These are phyloP conservation scores for Parnassius apollo DNA, from an alignment of 2,888 invertebrate genomes.

Conservation along the genomic window DNA sequence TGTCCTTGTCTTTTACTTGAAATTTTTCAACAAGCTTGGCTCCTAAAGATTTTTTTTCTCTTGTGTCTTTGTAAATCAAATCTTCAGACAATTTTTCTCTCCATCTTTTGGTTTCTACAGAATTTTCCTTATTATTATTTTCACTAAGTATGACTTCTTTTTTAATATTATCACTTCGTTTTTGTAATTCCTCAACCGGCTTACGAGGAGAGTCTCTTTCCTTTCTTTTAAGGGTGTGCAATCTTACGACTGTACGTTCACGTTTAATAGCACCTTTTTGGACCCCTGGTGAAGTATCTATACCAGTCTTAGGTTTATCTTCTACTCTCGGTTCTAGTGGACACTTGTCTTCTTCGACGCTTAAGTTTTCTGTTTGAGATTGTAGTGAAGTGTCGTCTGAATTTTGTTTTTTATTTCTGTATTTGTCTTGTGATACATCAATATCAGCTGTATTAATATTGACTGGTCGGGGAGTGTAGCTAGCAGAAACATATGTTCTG, in stretches of 20 bases:
- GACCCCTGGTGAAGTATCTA: slow-evolving; percentile 64
- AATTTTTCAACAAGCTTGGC: slow-evolving; percentile 89
- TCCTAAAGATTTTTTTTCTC: slow-evolving; percentile 85
- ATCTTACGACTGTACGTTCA: slow-evolving; percentile 86
- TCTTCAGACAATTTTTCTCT: slow-evolving; percentile 84
- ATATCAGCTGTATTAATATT: slow-evolving; percentile 92
- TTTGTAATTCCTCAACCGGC: slow-evolving; percentile 40
- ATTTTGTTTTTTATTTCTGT: slow-evolving; percentile 59
- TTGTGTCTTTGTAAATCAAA: slow-evolving; percentile 68
- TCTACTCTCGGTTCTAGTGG: slow-evolving; percentile 73
- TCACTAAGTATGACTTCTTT: slow-evolving; percentile 27
- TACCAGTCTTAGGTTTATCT: slow-evolving; percentile 69
- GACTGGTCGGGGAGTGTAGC: slow-evolving; percentile 82
- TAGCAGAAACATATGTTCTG: slow-evolving; percentile 66
- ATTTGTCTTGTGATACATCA: slow-evolving; percentile 88
- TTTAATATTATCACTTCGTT: slow-evolving; percentile 14
- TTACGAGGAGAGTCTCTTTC: slow-evolving; percentile 74
- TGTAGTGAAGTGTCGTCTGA: slow-evolving; percentile 38
- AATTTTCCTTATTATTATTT: slow-evolving; percentile 29
- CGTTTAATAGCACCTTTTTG: slow-evolving; percentile 84
- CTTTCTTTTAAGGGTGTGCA: slow-evolving; percentile 83
- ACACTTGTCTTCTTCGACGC: slow-evolving; percentile 15
- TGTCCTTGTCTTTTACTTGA: slow-evolving; percentile 82
- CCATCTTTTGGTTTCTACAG: slow-evolving; percentile 64
- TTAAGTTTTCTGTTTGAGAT: slow-evolving; percentile 55